Evolutionary conservation across 2,113 vertebrate genomes (phyloP).

Genomic region (Apistogramma diplotaenia): DNA sequence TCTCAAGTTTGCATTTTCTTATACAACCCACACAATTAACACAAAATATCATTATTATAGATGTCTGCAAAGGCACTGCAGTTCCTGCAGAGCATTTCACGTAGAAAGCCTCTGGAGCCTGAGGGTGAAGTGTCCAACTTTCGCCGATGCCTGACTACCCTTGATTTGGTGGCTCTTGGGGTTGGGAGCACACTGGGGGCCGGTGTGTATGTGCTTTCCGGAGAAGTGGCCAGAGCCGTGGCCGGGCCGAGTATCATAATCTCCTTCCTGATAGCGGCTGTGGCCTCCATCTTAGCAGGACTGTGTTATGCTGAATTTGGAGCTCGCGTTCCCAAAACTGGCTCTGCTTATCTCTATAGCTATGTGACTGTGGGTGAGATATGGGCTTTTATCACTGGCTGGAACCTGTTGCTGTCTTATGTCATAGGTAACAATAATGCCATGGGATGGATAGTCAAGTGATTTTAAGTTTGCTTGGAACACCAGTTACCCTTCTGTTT

Average conservation of each 20-base stretch:
- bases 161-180: constrained; percentile 83
- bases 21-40: background rate
- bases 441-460: background rate
- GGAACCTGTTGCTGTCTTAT: constrained; percentile 87
- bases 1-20: background rate
- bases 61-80: constrained; percentile 48
- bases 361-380: constrained; percentile 85
- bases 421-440: constrained; percentile 78
- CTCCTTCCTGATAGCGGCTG: constrained; percentile 84
- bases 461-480: background rate
- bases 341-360: constrained; percentile 87
- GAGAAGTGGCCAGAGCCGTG: constrained; percentile 81
- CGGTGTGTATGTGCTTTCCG: constrained; percentile 84
- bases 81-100: constrained; percentile 69
- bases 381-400: constrained; percentile 84
- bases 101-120: constrained; percentile 73
- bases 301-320: constrained; percentile 85
- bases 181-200: constrained; percentile 86
- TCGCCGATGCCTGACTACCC: constrained; percentile 76
- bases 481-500: background rate
- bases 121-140: constrained; percentile 74
- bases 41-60: constrained; percentile 14
- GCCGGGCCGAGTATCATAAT: constrained; percentile 83
- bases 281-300: constrained; percentile 82
- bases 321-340: constrained; percentile 81